Evolutionary conservation across 2,797 vertebrate species (phyloP).

Genomic region (Diplodus puntazzo): DNA sequence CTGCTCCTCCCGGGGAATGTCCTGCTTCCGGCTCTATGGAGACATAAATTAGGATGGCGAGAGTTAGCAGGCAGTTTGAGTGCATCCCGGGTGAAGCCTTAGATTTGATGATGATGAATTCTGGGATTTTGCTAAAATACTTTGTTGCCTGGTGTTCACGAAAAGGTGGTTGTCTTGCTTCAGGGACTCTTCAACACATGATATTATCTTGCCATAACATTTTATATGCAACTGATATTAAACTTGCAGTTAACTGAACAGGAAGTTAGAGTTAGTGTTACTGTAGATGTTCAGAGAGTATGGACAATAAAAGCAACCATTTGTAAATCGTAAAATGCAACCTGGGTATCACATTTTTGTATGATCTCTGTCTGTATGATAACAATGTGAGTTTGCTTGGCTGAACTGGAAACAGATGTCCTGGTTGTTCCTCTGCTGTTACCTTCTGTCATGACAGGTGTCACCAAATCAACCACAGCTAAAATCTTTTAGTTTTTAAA

Average conservation of each 20-base stretch:
- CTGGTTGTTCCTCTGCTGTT: not conserved
- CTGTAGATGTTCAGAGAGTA: not conserved
- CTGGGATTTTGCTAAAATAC: not conserved
- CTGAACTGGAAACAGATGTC: not conserved
- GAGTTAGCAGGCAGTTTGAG: not conserved
- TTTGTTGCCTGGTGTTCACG: not conserved
- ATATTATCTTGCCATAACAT: not conserved
- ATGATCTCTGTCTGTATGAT: not conserved
- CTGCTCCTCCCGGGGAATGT: slow-evolving; percentile 94
- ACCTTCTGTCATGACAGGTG: not conserved
- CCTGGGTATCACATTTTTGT: no score
- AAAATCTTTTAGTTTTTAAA: not conserved
- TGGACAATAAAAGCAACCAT: slow-evolving; percentile 3
- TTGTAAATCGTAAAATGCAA: not conserved
- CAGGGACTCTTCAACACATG: not conserved
- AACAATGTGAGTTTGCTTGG: not conserved
- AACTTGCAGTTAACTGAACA: not conserved
- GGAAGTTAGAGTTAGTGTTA: not conserved
- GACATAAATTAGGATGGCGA: slow-evolving; percentile 18
- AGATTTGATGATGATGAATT: not conserved
- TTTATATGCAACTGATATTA: not conserved
- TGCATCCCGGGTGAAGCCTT: not conserved
- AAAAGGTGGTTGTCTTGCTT: not conserved
- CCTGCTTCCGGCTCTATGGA: slow-evolving; percentile 92
- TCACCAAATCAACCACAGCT: not conserved